Evolutionary conservation across 2,113 vertebrate genomes (phyloP).

Genomic region (Dromas ardeola): DNA sequence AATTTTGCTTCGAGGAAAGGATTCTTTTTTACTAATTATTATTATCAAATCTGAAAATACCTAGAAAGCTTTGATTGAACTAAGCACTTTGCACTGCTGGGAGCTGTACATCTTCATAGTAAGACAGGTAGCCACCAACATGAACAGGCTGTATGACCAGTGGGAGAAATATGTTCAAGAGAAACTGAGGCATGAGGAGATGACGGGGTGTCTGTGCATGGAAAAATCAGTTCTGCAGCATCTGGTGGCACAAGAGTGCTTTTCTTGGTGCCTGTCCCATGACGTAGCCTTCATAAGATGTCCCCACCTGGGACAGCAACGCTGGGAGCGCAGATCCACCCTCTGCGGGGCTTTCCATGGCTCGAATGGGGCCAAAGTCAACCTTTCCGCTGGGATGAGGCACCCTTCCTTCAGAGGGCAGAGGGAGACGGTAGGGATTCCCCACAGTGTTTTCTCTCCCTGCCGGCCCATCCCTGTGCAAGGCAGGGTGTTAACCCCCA

Average conservation of each 20-base stretch:
- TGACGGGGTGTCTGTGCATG: neutral
- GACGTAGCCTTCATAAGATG: neutral
- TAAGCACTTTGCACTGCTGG: neutral
- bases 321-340: neutral
- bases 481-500: neutral
- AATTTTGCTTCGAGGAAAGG: neutral
- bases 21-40: neutral
- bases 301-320: fast-evolving
- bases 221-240: neutral
- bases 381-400: neutral
- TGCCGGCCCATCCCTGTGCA: fast-evolving
- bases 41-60: neutral
- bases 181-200: neutral
- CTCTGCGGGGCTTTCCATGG: neutral
- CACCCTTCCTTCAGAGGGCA: neutral
- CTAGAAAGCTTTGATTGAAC: neutral
- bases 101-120: neutral
- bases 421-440: neutral
- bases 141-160: neutral
- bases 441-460: neutral
- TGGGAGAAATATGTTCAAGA: neutral
- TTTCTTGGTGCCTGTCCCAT: neutral
- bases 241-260: neutral
- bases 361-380: neutral
- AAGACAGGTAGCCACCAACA: neutral